Conservation (phyloP, 92 coral and sea anemone genomes). For the Epizoanthus ramosus region DNA sequence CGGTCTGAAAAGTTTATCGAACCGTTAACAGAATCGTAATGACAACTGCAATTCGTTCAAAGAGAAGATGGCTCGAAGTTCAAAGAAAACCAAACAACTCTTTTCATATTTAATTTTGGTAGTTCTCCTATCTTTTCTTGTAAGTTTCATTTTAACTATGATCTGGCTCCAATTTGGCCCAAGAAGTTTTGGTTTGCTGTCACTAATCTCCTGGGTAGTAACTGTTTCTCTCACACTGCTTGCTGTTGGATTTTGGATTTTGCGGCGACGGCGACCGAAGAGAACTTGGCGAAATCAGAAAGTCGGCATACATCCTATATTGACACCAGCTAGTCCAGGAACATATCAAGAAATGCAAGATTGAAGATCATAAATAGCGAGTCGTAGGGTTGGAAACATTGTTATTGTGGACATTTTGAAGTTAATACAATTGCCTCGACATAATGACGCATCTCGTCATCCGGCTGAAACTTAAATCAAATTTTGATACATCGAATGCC, state of each 20-base stretch:
- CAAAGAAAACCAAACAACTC: slow-evolving; percentile 8
- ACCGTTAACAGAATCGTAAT: too few relatives aligned
- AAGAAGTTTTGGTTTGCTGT: neutral
- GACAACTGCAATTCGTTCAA: too few relatives aligned
- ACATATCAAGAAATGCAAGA: slow-evolving; percentile 8
- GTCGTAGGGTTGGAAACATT: too few relatives aligned
- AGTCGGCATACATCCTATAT: neutral
- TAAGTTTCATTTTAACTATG: slow-evolving; percentile 29
- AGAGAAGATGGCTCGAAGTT: neutral
- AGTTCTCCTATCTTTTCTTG: slow-evolving; percentile 26
- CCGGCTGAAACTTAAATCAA: too few relatives aligned
- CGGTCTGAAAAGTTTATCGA: too few relatives aligned
- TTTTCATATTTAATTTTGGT: slow-evolving; percentile 8
- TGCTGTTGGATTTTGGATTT: neutral
- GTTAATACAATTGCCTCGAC: too few relatives aligned
- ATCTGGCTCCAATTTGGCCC: slow-evolving; percentile 22
- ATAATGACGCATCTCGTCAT: too few relatives aligned
- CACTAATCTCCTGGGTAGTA: slow-evolving; percentile 16
- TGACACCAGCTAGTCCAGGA: neutral
- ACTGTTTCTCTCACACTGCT: neutral
- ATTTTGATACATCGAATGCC: too few relatives aligned
- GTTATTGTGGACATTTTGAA: too few relatives aligned
- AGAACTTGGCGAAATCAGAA: neutral
- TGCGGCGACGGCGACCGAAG: neutral
- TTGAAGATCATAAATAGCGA: too few relatives aligned